Evolutionary conservation across 2,888 invertebrate species (phyloP).

Genomic region (Matsumyia berberina): DNA sequence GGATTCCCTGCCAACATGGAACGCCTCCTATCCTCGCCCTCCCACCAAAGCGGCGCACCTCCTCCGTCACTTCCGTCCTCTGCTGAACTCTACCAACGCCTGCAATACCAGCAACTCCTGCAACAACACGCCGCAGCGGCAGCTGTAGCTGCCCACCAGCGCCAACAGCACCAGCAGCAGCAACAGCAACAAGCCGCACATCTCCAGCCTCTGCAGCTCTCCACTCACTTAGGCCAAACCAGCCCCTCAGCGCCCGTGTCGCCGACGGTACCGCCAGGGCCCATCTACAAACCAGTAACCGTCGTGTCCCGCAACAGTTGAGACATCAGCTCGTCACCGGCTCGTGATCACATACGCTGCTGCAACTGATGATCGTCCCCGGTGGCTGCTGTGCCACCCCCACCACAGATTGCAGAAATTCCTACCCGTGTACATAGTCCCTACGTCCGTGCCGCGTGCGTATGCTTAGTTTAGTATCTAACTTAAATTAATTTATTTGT

Average conservation of each 20-base stretch:
- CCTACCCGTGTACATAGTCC: slow-evolving; percentile 70
- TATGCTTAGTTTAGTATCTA: slow-evolving; percentile 72
- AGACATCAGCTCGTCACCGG: slow-evolving; percentile 78
- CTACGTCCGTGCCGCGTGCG: slow-evolving; percentile 47
- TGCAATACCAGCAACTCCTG: slow-evolving; percentile 84
- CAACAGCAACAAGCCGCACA: slow-evolving; percentile 80
- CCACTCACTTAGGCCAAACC: slow-evolving; percentile 81
- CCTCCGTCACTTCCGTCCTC: slow-evolving; percentile 84
- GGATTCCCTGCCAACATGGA: slow-evolving; percentile 80
- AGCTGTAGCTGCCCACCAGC: slow-evolving; percentile 83
- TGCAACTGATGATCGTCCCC: slow-evolving; percentile 14
- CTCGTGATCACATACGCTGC: slow-evolving; percentile 43
- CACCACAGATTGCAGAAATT: slow-evolving; percentile 29
- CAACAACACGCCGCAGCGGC: slow-evolving; percentile 84
- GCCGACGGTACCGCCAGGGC: slow-evolving; percentile 79
- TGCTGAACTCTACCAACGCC: slow-evolving; percentile 85
- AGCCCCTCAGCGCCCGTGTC: slow-evolving; percentile 80
- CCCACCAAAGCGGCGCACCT: slow-evolving; percentile 79
- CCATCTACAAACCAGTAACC: slow-evolving; percentile 85
- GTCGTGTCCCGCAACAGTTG: slow-evolving; percentile 86
- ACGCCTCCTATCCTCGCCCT: slow-evolving; percentile 79
- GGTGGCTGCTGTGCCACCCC: background rate
- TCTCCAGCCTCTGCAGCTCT: slow-evolving; percentile 80
- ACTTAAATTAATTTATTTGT: slow-evolving; percentile 75
- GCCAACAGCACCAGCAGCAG: slow-evolving; percentile 81